Base-by-base conservation (phyloP, 2,113 vertebrate genomes). In the Rana temporaria region DNA sequence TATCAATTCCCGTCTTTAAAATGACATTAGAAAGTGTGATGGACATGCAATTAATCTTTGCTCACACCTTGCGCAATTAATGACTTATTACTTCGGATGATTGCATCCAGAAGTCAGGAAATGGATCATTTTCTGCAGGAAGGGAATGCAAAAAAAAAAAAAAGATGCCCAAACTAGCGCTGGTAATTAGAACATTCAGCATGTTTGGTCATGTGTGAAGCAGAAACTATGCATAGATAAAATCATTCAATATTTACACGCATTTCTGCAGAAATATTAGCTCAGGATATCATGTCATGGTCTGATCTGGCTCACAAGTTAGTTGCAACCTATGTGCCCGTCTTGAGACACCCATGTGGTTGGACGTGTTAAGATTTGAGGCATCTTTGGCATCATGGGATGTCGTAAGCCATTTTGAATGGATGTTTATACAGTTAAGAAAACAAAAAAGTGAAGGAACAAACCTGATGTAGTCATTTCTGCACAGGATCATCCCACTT, bases 391-490 rank as follows among this genome's bases (percentile, higher is more conserved):
- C 8, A 14, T 48, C 42, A 42, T 42, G 6, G 42, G 42, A 42
- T 42, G 7, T 42, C 42, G 1, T 11, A 48, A 30, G 19, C 34
- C 42, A n/a, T 68, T 20, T 12, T 1, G 3, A 52, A 24, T 17
- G 14, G 1, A 53, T 6, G 8, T 48, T 15, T 20, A 52, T 15
- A 26, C 15, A 2, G 7, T 38, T 8, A 8, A 59, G 55, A 20
- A 59, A 3, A 19, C 4, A 38, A 38, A 3, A 34, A 34, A 38
- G 34, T 38, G 12, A 11, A 55, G 20, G 16, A 62, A 82, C 93
- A 95, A 90, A 99, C 98, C 98, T 99, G 95, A 99, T 99, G 89
- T 99, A 99, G 95, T 99, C 98, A 85, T 98, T 99, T 93, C 98
- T 96, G 90, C 98, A 99, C 84, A 99, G 96, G 89, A 99, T 99